Percentiles rank a stretch among this genome's conserved stretches.
Conservation (phyloP, 2,888 invertebrate genomes). For the Gibbula magus region DNA sequence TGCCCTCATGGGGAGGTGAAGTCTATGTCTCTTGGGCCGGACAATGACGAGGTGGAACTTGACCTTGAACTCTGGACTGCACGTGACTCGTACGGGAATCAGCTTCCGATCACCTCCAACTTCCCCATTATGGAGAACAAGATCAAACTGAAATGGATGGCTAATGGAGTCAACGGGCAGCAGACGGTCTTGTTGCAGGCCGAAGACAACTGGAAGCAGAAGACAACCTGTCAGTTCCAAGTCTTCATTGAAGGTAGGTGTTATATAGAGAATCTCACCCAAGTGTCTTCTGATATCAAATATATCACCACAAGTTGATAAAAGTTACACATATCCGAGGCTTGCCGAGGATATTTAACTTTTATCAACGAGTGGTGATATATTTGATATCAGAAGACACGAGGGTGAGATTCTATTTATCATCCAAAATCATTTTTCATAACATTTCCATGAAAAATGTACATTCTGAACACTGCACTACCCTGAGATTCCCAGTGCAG, state of each 20-base stretch:
- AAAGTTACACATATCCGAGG: too few species aligned
- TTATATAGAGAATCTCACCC: too few species aligned
- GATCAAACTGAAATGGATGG: constrained; percentile 54
- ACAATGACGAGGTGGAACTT: constrained; percentile 44
- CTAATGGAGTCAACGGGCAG: constrained; percentile 50
- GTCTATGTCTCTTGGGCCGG: constrained; percentile 46
- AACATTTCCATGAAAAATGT: too few species aligned
- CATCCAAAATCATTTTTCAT: too few species aligned
- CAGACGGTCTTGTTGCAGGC: constrained; percentile 60
- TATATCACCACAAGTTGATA: too few species aligned
- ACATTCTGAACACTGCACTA: too few species aligned
- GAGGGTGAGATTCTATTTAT: too few species aligned
- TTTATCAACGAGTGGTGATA: too few species aligned
- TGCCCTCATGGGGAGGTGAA: constrained; percentile 58
- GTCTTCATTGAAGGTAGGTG: constrained; percentile 58
- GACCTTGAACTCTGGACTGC: constrained; percentile 49
- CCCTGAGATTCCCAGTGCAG: too few species aligned
- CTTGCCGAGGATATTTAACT: too few species aligned
- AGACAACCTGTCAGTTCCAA: constrained; percentile 57
- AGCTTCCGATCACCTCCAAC: constrained; percentile 53
- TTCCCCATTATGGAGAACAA: constrained; percentile 49
- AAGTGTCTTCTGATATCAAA: too few species aligned
- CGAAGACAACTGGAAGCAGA: constrained; percentile 54
- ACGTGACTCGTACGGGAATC: constrained; percentile 47
- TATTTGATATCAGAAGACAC: too few species aligned